A percentile compares a stretch with the other conserved stretches of the same genome.
Conservation (phyloP, 2,113 vertebrate genomes). For the Boulengeromyrus knoepffleri region DNA sequence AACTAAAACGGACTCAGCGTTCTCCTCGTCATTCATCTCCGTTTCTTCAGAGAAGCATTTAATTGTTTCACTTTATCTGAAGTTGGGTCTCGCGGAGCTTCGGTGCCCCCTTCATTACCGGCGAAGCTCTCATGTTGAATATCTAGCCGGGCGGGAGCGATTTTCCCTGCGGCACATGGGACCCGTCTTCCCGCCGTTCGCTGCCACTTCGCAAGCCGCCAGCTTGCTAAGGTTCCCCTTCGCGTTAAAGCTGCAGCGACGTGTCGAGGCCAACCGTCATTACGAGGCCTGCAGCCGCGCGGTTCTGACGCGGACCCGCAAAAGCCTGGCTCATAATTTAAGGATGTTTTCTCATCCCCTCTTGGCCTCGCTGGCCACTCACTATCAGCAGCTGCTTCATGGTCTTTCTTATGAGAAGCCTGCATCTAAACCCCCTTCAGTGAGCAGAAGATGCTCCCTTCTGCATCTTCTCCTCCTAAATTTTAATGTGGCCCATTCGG, state of each 20-base stretch:
- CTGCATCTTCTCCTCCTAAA: neutral
- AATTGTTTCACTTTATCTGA: slow-evolving; percentile 3
- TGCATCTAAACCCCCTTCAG: neutral
- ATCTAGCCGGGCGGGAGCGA: neutral
- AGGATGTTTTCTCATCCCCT: neutral
- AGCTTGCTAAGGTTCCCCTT: slow-evolving; percentile 14
- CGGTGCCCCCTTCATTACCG: neutral
- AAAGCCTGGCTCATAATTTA: neutral
- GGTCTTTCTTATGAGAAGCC: neutral
- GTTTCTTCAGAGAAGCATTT: slow-evolving; percentile 7
- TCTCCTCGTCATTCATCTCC: neutral
- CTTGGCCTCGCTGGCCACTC: neutral
- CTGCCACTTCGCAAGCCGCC: slow-evolving; percentile 14
- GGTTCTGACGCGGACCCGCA: neutral
- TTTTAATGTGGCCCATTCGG: neutral
- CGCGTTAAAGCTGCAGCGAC: neutral
- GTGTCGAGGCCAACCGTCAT: neutral
- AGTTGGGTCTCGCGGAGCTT: neutral
- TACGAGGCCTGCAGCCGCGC: neutral
- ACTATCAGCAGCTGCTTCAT: neutral
- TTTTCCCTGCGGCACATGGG: neutral
- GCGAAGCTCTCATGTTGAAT: neutral
- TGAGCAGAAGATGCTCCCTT: neutral
- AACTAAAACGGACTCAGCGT: neutral
- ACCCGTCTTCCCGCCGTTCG: neutral